phyloP scores from a whole-genome alignment of 2,113 vertebrate genomes.

The Microcebus griseorufus region DNA sequence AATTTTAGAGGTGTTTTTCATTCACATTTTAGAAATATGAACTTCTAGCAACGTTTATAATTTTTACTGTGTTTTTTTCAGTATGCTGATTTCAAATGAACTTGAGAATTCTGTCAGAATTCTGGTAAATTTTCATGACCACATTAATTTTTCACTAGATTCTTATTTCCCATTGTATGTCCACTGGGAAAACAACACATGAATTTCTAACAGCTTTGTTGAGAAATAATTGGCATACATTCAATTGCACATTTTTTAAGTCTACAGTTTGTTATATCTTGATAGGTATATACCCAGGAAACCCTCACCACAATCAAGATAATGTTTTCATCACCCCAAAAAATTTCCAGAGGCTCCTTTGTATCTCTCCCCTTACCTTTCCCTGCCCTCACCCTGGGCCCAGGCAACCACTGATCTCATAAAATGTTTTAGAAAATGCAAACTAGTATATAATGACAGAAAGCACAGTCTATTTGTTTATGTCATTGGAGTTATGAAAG shows the following conservation, averaged over 20 bases:
- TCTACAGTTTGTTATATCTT: not conserved
- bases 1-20: not conserved
- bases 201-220: not conserved
- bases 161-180: conserved; percentile 19
- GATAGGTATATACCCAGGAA: not conserved
- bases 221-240: not conserved
- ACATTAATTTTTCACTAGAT: not conserved
- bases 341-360: not conserved
- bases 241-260: not conserved
- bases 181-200: not conserved
- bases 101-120: not conserved
- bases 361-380: not conserved
- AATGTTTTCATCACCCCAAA: not conserved
- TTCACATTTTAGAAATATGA: not conserved
- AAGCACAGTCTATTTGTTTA: not conserved
- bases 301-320: not conserved
- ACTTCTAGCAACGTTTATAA: not conserved
- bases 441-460: not conserved
- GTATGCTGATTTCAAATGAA: not conserved
- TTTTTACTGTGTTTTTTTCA: not conserved
- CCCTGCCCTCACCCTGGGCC: not conserved
- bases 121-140: not conserved
- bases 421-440: not conserved
- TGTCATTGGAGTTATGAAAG: not conserved
- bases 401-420: not conserved